Evolutionary conservation across 2,888 invertebrate species (phyloP).

Genomic region (Lepidochrysops patricia): DNA sequence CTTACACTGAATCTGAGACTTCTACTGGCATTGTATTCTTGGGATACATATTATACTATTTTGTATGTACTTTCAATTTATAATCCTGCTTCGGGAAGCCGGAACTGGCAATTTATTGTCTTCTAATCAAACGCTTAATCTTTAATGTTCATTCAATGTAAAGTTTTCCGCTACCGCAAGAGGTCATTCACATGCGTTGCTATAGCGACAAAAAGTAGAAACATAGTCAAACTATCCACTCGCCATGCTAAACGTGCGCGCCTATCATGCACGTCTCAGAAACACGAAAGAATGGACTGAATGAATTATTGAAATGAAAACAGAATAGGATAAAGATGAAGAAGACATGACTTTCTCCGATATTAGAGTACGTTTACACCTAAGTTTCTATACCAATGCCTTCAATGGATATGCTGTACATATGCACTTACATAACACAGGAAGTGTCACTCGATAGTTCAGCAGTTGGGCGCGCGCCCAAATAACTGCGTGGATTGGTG

Average conservation of each 20-base stretch:
- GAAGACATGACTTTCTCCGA: no score
- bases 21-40: neutral
- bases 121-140: neutral
- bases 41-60: neutral
- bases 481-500: constrained; percentile 11
- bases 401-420: neutral
- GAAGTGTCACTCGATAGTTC: constrained; percentile 14
- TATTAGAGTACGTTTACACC: neutral
- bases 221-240: no score
- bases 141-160: neutral
- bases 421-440: constrained; percentile 13
- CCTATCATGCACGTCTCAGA: no score
- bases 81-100: neutral
- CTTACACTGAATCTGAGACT: neutral
- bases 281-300: no score
- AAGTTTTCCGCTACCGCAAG: neutral
- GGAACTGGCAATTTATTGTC: neutral
- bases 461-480: constrained; percentile 13
- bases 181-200: neutral
- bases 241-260: no score
- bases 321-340: no score
- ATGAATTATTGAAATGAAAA: no score
- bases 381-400: neutral
- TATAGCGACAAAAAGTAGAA: neutral
- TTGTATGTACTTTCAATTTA: neutral